A percentile compares a stretch with the other conserved stretches of the same genome.
Conservation (phyloP, 2,888 invertebrate species). For the Drosophila pseudotalamancana region DNA sequence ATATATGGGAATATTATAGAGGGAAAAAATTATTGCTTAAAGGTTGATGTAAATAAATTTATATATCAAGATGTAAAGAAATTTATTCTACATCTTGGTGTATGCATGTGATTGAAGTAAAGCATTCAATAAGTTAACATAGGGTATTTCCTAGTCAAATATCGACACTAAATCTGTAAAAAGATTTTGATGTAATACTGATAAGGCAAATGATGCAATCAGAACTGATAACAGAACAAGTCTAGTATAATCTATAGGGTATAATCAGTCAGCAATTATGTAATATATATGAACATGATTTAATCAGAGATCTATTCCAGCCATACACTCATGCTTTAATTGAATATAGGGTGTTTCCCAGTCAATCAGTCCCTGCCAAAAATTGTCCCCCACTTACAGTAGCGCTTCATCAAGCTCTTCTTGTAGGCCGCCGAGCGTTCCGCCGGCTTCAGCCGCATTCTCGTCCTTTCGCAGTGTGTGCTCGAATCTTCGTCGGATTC, state of each 20-base stretch:
- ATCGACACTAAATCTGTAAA: neutral
- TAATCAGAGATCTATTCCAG: too few species aligned
- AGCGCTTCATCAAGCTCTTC: conserved; percentile 96
- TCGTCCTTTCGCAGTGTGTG: conserved; percentile 65
- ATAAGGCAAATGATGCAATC: neutral
- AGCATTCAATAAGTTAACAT: neutral
- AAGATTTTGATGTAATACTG: neutral
- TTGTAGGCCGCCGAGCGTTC: conserved; percentile 89
- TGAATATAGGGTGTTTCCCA: neutral
- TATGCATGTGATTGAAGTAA: neutral
- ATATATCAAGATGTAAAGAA: neutral
- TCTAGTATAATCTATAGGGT: neutral
- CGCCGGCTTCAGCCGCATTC: conserved; percentile 80
- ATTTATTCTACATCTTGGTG: too few species aligned
- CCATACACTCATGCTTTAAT: too few species aligned
- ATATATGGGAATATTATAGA: neutral
- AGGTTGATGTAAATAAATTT: neutral
- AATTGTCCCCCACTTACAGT: conserved; percentile 91
- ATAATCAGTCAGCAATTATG: neutral
- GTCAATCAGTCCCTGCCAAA: neutral
- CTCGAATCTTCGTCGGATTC: conserved; percentile 88
- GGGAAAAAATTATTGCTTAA: neutral
- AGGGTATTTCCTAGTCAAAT: neutral
- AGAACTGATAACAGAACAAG: neutral
- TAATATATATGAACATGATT: too few species aligned